A percentile compares a stretch with the other conserved stretches of the same genome.
Conservation (phyloP, 2,888 invertebrate species). For the Sinodicranocentrus sp. region DNA sequence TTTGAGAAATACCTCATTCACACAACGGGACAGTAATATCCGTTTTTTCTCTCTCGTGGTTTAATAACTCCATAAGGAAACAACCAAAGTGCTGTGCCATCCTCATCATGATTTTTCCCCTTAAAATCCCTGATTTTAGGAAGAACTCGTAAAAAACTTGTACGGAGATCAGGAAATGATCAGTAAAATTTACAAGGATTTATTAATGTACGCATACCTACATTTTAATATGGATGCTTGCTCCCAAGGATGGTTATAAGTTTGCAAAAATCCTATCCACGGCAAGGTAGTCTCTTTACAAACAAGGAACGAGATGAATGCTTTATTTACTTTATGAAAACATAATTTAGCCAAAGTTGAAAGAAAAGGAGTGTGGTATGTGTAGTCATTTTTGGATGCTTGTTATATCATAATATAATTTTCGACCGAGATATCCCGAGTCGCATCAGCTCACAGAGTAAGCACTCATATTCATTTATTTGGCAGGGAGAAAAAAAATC, state of each 20-base stretch:
- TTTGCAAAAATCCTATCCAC: neutral
- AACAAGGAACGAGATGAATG: conserved; percentile 20
- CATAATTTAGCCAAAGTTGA: conserved; percentile 6
- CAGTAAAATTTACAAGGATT: neutral
- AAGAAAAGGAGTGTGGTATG: neutral
- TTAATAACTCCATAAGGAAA: conserved; percentile 40
- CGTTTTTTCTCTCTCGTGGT: conserved; percentile 50
- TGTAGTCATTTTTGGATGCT: neutral
- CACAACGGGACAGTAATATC: conserved; percentile 59
- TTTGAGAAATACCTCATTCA: conserved; percentile 30
- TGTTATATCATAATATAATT: neutral
- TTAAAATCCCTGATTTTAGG: conserved; percentile 2
- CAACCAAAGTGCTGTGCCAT: too few species aligned
- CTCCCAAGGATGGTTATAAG: neutral
- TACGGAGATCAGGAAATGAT: conserved; percentile 18
- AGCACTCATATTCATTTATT: conserved; percentile 33
- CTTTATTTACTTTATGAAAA: conserved; percentile 28
- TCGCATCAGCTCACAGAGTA: conserved; percentile 48
- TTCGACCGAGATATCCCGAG: neutral
- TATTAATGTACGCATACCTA: neutral
- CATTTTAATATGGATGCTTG: neutral
- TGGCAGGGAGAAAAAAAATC: conserved; percentile 47
- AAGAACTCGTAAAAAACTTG: conserved; percentile 23
- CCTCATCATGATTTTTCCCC: too few species aligned
- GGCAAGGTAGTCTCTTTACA: neutral